Evolutionary conservation across 2,888 invertebrate species (phyloP), one percentile per base, ranked within the genome.

Genomic region (Pseudanteris insignis): DNA sequence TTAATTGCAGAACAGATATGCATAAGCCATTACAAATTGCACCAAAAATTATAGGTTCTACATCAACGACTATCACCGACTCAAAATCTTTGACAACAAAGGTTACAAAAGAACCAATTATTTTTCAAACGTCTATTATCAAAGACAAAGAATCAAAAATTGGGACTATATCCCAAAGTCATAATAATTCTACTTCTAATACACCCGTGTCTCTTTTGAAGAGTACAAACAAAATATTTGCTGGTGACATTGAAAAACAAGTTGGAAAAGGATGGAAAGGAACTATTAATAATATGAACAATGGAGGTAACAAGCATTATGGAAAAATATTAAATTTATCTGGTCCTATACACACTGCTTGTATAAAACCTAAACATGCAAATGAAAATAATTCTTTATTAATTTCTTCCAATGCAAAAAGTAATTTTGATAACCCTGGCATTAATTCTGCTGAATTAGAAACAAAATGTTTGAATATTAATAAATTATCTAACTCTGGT

Each of bases 401-500:
- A n/a, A 14, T 41, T 0, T 3, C 14, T 1, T 1, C 12, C 14
- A 41, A 25, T 36, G 5, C 11, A 11, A 62, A 62, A 12, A 30
- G 8, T 14, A 32, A 32, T 10, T 14, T 15, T 13, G 33, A 2
- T 14, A 29, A 9, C n/a, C 11, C 18, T 33, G 29, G 8, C 9
- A 37, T 26, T 13, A 34, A 1, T n/a, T 12, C 34, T 21, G 36
- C 6, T n/a, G 37, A 53, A 1, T 2, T 21, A 21, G 1, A 25
- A 21, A 33, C 21, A 8, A 74, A 75, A 50, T 43, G 67, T 21
- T 58, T 67, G 2, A 70, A 73, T 55, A 36, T 55, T 5, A 66
- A 63, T 3, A 81, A 80, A 47, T 81, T 83, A 10, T 67, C 84
- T 2, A 84, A 84, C 5, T 83, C 84, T 1, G 83, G 82, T 66